Evolutionary conservation across 2,797 vertebrate genomes (phyloP).

Genomic region (Balearica regulorum): DNA sequence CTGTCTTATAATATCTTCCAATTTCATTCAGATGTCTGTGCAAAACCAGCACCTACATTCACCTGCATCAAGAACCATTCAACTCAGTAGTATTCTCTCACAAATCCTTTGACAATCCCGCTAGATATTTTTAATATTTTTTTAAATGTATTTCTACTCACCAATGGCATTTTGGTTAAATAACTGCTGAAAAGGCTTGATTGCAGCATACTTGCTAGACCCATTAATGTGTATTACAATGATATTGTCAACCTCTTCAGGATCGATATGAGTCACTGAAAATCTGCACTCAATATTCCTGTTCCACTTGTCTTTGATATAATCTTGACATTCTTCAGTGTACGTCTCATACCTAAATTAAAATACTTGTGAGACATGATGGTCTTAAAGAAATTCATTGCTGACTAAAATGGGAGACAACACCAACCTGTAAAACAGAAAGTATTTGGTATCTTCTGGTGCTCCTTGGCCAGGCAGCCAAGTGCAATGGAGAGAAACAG

Average conservation of each 20-base stretch:
- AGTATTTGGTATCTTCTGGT: conserved; percentile 65
- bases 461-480: conserved; percentile 61
- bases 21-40: background rate
- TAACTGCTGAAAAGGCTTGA: conserved; percentile 64
- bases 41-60: background rate
- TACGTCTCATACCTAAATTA: conserved; percentile 42
- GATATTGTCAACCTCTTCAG: background rate
- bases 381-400: background rate
- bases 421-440: conserved; percentile 71
- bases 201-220: conserved; percentile 49
- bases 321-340: conserved; percentile 61
- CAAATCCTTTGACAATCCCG: background rate
- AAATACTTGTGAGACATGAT: background rate
- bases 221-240: conserved; percentile 60
- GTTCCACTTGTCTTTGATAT: conserved; percentile 9
- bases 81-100: background rate
- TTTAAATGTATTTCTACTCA: conserved; percentile 10
- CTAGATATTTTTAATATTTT: background rate
- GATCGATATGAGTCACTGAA: conserved; percentile 36
- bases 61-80: background rate
- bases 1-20: background rate
- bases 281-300: conserved; percentile 53
- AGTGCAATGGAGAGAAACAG: conserved; percentile 60
- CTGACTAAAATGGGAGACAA: background rate
- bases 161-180: conserved; percentile 67